These are phyloP conservation scores for Morphnarchus princeps DNA, from an alignment of 2,113 vertebrate genomes.

Conservation along the genomic window DNA sequence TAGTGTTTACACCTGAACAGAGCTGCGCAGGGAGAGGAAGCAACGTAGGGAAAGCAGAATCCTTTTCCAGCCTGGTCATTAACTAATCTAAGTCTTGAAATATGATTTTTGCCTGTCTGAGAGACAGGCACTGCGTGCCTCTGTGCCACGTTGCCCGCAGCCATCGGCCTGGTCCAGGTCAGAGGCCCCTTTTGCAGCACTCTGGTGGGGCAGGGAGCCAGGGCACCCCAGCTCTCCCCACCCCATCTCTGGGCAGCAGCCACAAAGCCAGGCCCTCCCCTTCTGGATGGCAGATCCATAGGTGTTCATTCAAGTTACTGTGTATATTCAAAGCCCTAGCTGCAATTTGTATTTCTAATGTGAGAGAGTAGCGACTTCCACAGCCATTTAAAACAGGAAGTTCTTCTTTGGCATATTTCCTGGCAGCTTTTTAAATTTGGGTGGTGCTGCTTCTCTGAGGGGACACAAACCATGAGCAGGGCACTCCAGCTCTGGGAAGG, in stretches of 20 bases:
- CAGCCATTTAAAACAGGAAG: neutral
- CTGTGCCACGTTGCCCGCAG: neutral
- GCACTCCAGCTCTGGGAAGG: neutral
- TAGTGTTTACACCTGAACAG: neutral
- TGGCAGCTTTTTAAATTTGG: neutral
- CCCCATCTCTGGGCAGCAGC: neutral
- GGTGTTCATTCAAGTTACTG: neutral
- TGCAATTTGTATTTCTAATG: neutral
- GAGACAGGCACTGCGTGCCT: neutral
- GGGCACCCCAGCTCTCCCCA: neutral
- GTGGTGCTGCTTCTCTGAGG: neutral
- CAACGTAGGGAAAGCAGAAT: neutral
- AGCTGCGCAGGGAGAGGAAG: neutral
- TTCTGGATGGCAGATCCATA: neutral
- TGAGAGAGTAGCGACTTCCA: neutral
- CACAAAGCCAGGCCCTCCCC: neutral
- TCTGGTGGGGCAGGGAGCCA: neutral
- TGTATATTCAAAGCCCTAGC: neutral
- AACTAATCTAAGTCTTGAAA: neutral
- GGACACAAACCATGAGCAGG: neutral
- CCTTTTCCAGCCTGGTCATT: neutral
- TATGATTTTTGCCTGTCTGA: neutral
- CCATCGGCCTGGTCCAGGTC: fast-evolving
- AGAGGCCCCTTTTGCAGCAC: neutral
- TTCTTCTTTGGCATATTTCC: neutral